Percentiles rank a stretch among this genome's conserved stretches.
Conservation (phyloP, 2,888 invertebrate genomes). For the Zonitis immaculata region DNA sequence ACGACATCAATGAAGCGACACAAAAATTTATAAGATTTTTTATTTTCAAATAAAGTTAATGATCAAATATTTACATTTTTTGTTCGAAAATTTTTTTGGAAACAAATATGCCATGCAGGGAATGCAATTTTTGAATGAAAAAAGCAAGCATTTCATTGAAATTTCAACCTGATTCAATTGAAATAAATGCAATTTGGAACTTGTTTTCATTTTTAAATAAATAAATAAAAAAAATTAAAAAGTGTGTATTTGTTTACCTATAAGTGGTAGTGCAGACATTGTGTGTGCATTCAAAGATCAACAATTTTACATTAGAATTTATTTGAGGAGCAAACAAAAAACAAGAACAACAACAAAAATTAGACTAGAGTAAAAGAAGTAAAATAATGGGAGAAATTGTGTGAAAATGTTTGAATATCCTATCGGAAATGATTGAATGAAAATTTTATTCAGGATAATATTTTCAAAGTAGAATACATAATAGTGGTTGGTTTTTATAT, state of each 20-base stretch:
- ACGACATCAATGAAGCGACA: constrained; percentile 45
- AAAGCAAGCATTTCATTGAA: not conserved
- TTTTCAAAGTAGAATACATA: not conserved
- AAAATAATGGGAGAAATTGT: not conserved
- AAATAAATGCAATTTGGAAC: no score
- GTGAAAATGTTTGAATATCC: not conserved
- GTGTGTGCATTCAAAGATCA: constrained; percentile 28
- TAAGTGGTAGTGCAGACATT: constrained; percentile 29
- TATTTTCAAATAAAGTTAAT: not conserved
- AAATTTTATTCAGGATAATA: not conserved
- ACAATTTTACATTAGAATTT: constrained; percentile 19
- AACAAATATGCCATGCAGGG: not conserved
- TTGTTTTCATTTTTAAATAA: no score
- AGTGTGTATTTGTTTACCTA: constrained; percentile 35
- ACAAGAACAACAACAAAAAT: not conserved
- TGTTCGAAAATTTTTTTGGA: not conserved
- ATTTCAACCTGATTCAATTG: no score
- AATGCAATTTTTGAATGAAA: not conserved
- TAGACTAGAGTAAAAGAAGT: not conserved
- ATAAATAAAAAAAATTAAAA: no score
- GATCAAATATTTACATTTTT: not conserved
- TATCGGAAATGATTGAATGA: not conserved
- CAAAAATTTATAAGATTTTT: not conserved
- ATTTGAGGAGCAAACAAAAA: constrained; percentile 3
- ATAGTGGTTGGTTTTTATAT: not conserved